Percentiles rank a stretch among this genome's conserved stretches.
phyloP scores from a whole-genome alignment of 2,888 invertebrate species.

The Yponomeuta plumbellus region DNA sequence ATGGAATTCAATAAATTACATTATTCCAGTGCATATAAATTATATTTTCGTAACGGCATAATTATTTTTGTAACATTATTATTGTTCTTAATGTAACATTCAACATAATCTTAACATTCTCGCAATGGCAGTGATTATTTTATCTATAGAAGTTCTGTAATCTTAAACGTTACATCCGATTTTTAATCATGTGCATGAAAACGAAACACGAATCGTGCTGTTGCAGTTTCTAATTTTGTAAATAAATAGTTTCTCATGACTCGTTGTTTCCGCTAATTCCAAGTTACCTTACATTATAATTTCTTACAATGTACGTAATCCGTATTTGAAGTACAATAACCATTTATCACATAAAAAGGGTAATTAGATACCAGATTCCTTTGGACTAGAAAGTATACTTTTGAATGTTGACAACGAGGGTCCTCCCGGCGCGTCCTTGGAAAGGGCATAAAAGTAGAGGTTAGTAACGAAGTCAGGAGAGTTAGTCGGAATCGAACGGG shows the following conservation, averaged over 20 bases:
- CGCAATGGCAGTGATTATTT: constrained; percentile 35
- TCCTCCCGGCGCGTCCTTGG: constrained; percentile 42
- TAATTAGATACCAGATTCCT: constrained; percentile 37
- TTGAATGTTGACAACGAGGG: constrained; percentile 36
- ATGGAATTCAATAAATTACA: not conserved
- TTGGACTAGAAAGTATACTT: constrained; percentile 38
- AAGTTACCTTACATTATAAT: constrained; percentile 2
- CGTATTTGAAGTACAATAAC: constrained; percentile 12
- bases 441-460: constrained; percentile 21
- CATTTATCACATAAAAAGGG: constrained; percentile 1
- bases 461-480: constrained; percentile 7
- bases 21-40: constrained; percentile 4
- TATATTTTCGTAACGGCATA: constrained; percentile 5
- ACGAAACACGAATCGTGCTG: constrained; percentile 29
- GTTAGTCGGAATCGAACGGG: constrained; percentile 48
- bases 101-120: constrained; percentile 24
- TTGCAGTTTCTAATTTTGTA: constrained; percentile 67
- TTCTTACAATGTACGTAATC: not conserved
- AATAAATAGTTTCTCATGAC: constrained; percentile 48
- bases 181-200: constrained; percentile 57
- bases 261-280: not conserved
- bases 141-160: constrained; percentile 7
- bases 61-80: constrained; percentile 8
- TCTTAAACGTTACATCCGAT: not conserved
- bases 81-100: no score